Percentiles rank a stretch among this genome's conserved stretches.
phyloP scores from a whole-genome alignment of 2,888 invertebrate species.

The Oscheius sp. region DNA sequence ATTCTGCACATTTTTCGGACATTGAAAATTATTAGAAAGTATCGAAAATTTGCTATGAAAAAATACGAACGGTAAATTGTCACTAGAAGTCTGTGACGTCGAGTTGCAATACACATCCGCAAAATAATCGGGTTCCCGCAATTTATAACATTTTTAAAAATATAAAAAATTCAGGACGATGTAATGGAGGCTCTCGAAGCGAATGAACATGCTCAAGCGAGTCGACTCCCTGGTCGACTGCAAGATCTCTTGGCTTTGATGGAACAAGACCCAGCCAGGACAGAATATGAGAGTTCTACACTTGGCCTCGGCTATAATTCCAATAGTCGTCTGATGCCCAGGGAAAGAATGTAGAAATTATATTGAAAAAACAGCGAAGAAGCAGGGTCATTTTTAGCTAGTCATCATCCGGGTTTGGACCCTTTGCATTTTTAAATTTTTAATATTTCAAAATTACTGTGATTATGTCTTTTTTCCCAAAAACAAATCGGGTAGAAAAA shows the following conservation, averaged over 20 bases:
- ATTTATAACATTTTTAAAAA: neutral
- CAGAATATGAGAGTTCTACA: slow-evolving; percentile 61
- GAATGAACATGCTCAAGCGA: slow-evolving; percentile 59
- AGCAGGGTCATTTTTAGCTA: slow-evolving; percentile 30
- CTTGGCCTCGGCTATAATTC: slow-evolving; percentile 63
- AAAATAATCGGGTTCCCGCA: neutral
- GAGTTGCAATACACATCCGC: too few species aligned
- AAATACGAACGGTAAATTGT: too few species aligned
- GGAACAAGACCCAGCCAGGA: slow-evolving; percentile 52
- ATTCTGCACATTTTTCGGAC: too few species aligned
- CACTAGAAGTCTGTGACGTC: too few species aligned
- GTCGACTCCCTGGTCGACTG: slow-evolving; percentile 51
- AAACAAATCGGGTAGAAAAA: slow-evolving; percentile 18
- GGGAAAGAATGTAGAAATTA: slow-evolving; percentile 20
- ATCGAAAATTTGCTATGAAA: too few species aligned
- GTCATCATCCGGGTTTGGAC: slow-evolving; percentile 29
- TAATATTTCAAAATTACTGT: slow-evolving; percentile 27
- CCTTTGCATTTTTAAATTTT: slow-evolving; percentile 24
- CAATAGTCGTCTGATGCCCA: slow-evolving; percentile 48
- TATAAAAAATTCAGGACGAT: slow-evolving; percentile 78
- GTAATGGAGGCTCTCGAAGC: slow-evolving; percentile 69
- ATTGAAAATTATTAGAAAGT: too few species aligned
- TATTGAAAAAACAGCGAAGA: neutral
- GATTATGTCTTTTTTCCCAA: slow-evolving; percentile 14
- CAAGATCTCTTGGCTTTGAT: slow-evolving; percentile 60